Base-by-base conservation (phyloP, 1,140 invertebrate species). In the Heliothis virescens region DNA sequence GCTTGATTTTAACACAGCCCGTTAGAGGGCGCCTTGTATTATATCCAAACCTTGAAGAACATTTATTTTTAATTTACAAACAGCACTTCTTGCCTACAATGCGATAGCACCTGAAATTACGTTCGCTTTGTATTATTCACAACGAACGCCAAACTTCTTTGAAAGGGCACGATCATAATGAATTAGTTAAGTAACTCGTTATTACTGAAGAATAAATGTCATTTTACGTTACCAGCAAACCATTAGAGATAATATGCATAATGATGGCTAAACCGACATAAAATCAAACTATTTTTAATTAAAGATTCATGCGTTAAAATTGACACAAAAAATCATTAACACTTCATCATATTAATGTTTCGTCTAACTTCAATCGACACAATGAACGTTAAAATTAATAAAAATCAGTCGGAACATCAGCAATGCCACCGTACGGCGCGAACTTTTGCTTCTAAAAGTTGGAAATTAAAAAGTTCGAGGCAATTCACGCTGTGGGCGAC, bases 21-120 rank as follows among this genome's bases (percentile, higher is more conserved):
- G 79, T 77, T 85, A 83, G 85, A 85, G 87, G 85, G 88, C 84
- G 84, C 84, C 79, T 82, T 91, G 83, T 91, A 93, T 92, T 90
- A 93, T 90, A 91, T 87, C 92, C 83, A 57, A 89, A 90, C 90
- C 89, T 89, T 90, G 87, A 87, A 84, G 85, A 90, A 87, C 87
- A 90, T 91, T 89, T 89, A 87, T 92, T 91, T 92, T 91, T 90
- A 90, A 90, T 90, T 87, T 88, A 86, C 4, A 90, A 88, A 83
- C 82, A 81, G 88, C 86, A 89, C 85, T 84, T 87, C 3, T 21
- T n/a, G n/a, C 3, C 18, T 11, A 80, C 71, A 53, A 84, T 85
- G 84, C 86, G 83, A 88, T 84, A 83, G 83, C 41, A 80, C 84
- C 81, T 81, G 63, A 88, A 87, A 90, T 90, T 91, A 91, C 87